Evolutionary conservation across 2,888 invertebrate species (phyloP), one percentile per base, ranked within the genome.

Genomic region (Oscheius myriophilus): DNA sequence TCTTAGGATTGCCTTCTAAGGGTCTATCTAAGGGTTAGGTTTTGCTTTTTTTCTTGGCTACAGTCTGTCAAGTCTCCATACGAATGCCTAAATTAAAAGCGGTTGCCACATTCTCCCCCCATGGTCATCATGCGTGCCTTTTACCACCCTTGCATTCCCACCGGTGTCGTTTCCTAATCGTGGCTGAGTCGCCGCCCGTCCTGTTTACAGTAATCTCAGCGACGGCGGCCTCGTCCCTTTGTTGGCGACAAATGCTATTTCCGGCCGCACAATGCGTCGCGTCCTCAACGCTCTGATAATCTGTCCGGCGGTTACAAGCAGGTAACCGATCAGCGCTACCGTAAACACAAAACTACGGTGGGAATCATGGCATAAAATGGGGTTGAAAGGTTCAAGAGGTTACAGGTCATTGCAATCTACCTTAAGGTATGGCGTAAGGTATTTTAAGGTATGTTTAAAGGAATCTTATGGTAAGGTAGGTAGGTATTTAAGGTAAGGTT

Each of bases 221-320:
- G 26, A 33, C 33, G 26, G 49, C 26, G 61, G 45, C 61, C 61
- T 61, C 61, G 61, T 49, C 61, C 61, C 49, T 61, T 61, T 61
- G 61, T 61, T 16, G 33, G 26, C 61, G 61, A 61, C 61, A 61
- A 61, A 61, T 61, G 61, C 61, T 39, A 61, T 61, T 61, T 61
- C 61, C 61, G 61, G 61, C 18, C 46, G 26, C 45, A 57, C 46
- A 61, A 45, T 61, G 39, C 45, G 49, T 18, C 46, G 14, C 16
- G 61, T 61, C 61, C 61, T 61, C 61, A 61, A 61, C 61, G 61
- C 61, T 61, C 61, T 61, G 61, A 61, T 61, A 61, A 61, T 57
- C 61, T 61, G 46, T 61, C 61, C 61, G 61, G 49, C 61, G 61
- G 61, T 61, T 58, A 58, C 25, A 26, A 23, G 53, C 25, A 33